Evolutionary conservation across 2,113 vertebrate species (phyloP).

Genomic region (Gila orcuttii): DNA sequence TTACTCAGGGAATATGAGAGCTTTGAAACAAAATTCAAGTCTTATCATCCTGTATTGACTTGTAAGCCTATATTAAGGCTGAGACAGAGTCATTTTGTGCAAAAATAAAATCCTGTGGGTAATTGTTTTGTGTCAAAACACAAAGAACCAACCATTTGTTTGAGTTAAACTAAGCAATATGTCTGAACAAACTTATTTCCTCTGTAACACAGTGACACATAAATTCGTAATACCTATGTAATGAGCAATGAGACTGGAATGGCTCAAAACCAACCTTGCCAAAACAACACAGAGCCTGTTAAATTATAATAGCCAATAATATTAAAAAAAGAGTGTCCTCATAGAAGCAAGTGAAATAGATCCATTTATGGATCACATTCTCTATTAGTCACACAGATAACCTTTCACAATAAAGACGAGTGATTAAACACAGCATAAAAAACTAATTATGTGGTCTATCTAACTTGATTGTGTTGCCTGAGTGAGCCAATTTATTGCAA

Average conservation of each 20-base stretch:
- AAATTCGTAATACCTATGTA: conserved; percentile 53
- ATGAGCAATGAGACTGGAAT: conserved; percentile 48
- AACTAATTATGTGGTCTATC: conserved; percentile 38
- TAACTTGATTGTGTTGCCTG: conserved; percentile 40
- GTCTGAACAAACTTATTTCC: neutral
- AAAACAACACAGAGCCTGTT: neutral
- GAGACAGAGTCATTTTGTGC: neutral
- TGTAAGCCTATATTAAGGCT: neutral
- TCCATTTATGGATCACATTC: conserved; percentile 11
- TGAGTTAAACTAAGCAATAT: conserved; percentile 6
- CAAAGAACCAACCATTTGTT: conserved; percentile 12
- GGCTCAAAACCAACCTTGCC: conserved; percentile 22
- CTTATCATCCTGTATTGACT: conserved; percentile 20
- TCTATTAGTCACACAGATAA: conserved; percentile 33
- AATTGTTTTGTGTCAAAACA: conserved; percentile 20
- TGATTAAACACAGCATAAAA: conserved; percentile 39
- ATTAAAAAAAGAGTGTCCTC: neutral
- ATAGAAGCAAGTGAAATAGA: neutral
- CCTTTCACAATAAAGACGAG: conserved; percentile 41
- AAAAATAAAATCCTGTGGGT: neutral
- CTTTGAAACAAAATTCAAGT: conserved; percentile 1
- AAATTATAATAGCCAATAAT: neutral
- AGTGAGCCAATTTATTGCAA: conserved; percentile 50
- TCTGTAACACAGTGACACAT: conserved; percentile 2
- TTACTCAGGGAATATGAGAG: conserved; percentile 7